phyloP scores from a whole-genome alignment of 2,113 vertebrate genomes.

The Paradisaea rubra region DNA sequence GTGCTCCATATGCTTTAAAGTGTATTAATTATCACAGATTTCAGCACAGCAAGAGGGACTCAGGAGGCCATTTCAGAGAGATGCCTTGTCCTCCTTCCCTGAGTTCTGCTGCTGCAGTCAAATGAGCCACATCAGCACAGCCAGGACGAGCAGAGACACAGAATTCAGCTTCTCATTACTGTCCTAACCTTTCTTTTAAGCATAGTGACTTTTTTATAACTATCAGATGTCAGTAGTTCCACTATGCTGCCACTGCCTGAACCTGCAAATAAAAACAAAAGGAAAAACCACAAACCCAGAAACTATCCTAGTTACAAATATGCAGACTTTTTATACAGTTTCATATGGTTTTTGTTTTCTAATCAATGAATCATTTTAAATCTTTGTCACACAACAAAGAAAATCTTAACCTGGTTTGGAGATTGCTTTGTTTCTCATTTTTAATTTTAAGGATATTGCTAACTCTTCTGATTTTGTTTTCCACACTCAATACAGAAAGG shows the following conservation, averaged over 20 bases:
- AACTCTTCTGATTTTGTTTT: neutral
- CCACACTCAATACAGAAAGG: neutral
- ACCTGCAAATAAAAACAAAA: neutral
- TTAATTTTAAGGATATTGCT: neutral
- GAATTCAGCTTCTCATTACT: neutral
- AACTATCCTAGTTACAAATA: neutral
- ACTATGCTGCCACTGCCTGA: neutral
- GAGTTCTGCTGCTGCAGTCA: neutral
- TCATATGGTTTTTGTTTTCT: neutral
- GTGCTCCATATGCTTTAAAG: neutral
- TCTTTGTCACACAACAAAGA: neutral
- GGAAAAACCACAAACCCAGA: neutral
- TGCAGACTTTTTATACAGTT: neutral
- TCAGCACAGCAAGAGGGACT: neutral
- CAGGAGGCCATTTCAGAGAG: neutral
- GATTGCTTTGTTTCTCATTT: neutral
- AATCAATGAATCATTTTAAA: neutral
- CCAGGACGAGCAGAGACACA: neutral
- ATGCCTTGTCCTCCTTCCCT: neutral
- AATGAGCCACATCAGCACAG: neutral
- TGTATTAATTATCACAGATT: neutral
- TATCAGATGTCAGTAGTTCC: neutral
- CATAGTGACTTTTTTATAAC: neutral
- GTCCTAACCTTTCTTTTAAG: neutral
- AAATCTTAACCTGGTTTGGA: neutral